Base-by-base conservation (phyloP, 2,113 vertebrate species). In the Potamarius usumacintae region DNA sequence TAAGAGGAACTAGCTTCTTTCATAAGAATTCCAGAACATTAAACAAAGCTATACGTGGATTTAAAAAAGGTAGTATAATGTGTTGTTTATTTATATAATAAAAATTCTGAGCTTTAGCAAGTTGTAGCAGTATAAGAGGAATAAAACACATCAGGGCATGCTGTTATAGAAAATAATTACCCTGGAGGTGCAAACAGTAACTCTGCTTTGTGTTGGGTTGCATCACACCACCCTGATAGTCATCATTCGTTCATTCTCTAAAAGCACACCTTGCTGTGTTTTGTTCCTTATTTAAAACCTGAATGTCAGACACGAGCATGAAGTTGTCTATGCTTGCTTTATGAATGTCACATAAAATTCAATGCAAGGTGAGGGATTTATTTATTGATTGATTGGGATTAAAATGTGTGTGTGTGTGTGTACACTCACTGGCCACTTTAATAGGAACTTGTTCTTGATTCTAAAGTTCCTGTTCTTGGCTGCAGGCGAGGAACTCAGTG, bases 91-190 rank as follows among this genome's bases (percentile, higher is more conserved):
- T 67, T 22, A 63, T 63, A 25, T 63, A 7, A 63, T 63, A 63
- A 12, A n/a, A 67, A 67, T 12, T 27, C 8, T 27, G 4, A 67
- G n/a, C 10, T n/a, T 11, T 67, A 11, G 12, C 11, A 30, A 27
- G 9, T 27, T 67, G 25, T 12, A 14, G 25, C 27, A 0, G 22
- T 25, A 63, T 63, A 63, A 63, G 2, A 69, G 30, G 17, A 72
- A 17, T 18, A 72, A 72, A 72, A 72, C 69, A 72, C 69, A n/a
- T 42, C 4, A 42, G 42, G 42, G 42, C 42, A 42, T 42, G 15
- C 30, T 72, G 30, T 34, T 7, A 89, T 27, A 84, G 57, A 79
- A 72, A 52, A 82, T 20, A 87, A 22, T 27, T 15, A 27, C 42
- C 42, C 42, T 42, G 42, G 42, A 42, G 42, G 42, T 42, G 4